phyloP scores from a whole-genome alignment of 2,113 vertebrate species.

The Cranoglanis bouderius region DNA sequence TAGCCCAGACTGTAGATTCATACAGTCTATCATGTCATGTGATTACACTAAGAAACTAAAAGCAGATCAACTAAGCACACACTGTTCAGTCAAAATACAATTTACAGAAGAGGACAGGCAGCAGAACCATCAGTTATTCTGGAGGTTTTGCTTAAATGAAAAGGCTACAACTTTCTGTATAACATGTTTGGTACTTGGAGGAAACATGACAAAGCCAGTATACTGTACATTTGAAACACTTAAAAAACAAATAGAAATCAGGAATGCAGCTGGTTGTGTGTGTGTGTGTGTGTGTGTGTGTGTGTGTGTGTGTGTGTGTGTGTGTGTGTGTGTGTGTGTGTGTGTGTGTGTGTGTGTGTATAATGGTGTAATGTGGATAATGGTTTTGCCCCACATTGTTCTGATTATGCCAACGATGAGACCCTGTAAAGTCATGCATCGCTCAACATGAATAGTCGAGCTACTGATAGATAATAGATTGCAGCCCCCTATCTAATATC shows the following conservation, averaged over 20 bases:
- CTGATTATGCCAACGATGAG: too few species aligned
- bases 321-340: too few species aligned
- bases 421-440: too few species aligned
- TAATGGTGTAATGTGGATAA: too few species aligned
- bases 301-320: too few species aligned
- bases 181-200: background rate
- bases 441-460: background rate
- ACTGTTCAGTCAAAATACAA: background rate
- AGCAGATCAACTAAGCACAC: background rate
- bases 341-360: too few species aligned
- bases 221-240: background rate
- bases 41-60: background rate
- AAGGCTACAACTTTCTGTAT: background rate
- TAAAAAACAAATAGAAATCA: background rate
- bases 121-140: background rate
- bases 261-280: background rate
- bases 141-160: background rate
- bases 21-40: background rate
- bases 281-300: too few species aligned
- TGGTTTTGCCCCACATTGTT: too few species aligned
- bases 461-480: background rate
- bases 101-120: background rate
- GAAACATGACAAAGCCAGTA: background rate
- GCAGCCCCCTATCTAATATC: background rate
- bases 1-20: background rate